These are phyloP conservation scores for Tethya wilhelma DNA, from an alignment of 37 sponge, comb jelly and placozoan genomes.

Conservation along the genomic window DNA sequence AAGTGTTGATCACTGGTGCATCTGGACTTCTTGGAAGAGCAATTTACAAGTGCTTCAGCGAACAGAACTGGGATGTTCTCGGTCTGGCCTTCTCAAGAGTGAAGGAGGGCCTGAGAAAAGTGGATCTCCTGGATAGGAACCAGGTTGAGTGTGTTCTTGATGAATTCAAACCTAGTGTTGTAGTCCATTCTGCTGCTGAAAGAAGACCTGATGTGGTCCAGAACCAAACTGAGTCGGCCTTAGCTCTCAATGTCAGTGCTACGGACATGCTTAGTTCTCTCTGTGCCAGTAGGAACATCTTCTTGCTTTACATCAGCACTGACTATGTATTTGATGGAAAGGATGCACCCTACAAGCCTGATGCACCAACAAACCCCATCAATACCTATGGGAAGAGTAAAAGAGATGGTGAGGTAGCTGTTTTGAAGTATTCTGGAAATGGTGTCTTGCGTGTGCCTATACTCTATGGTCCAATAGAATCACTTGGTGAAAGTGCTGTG, in stretches of 20 bases:
- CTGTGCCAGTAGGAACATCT: constrained; percentile 20
- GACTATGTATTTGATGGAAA: constrained; percentile 91
- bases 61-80: constrained; percentile 52
- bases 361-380: constrained; percentile 68
- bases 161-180: constrained; percentile 65
- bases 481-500: constrained; percentile 80
- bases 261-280: constrained; percentile 55
- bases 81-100: constrained; percentile 84
- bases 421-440: constrained; percentile 5
- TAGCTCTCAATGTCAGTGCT: constrained; percentile 67
- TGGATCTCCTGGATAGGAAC: constrained; percentile 59
- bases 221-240: constrained; percentile 38
- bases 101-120: constrained; percentile 43
- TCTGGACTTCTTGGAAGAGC: constrained; percentile 88
- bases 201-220: constrained; percentile 89
- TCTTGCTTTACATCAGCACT: constrained; percentile 79
- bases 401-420: constrained; percentile 65
- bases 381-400: constrained; percentile 81
- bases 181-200: constrained; percentile 90
- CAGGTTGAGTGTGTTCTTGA: constrained; percentile 53
- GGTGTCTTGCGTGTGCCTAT: constrained; percentile 81
- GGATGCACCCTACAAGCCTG: constrained; percentile 73
- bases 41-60: constrained; percentile 37
- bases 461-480: constrained; percentile 79
- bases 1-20: constrained; percentile 87